Conservation (phyloP, 2,888 invertebrate genomes). For the Caenorhabditis becei region DNA sequence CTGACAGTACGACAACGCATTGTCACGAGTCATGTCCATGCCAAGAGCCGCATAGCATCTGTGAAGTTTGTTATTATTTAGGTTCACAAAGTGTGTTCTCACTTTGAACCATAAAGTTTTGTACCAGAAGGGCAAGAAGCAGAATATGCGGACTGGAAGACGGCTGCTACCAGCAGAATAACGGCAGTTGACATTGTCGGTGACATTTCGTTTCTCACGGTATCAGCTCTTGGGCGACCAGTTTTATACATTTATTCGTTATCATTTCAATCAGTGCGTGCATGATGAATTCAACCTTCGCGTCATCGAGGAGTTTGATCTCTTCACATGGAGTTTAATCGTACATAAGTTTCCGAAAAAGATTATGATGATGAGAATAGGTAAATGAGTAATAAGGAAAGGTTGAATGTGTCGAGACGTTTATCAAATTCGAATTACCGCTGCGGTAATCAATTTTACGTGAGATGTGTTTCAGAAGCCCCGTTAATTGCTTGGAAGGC, state of each 20-base stretch:
- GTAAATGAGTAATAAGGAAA: constrained; percentile 38
- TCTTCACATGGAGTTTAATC: constrained; percentile 20
- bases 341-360: neutral
- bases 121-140: constrained; percentile 39
- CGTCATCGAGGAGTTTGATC: constrained; percentile 56
- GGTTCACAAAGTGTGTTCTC: neutral
- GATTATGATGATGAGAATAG: constrained; percentile 8
- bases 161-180: constrained; percentile 24
- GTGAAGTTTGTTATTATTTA: neutral
- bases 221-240: constrained; percentile 20
- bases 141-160: constrained; percentile 4
- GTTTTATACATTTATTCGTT: constrained; percentile 39
- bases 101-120: constrained; percentile 46
- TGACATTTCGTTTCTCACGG: constrained; percentile 42
- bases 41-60: constrained; percentile 61
- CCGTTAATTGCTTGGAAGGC: constrained; percentile 73
- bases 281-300: constrained; percentile 40
- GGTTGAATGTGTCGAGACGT: too few relatives aligned
- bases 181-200: constrained; percentile 16
- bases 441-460: too few relatives aligned
- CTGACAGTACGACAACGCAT: constrained; percentile 34
- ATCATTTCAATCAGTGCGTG: constrained; percentile 15
- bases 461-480: too few relatives aligned
- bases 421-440: too few relatives aligned
- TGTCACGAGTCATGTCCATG: constrained; percentile 51